Conservation (phyloP, 2,888 invertebrate genomes). For the Hypomecis punctinalis region DNA sequence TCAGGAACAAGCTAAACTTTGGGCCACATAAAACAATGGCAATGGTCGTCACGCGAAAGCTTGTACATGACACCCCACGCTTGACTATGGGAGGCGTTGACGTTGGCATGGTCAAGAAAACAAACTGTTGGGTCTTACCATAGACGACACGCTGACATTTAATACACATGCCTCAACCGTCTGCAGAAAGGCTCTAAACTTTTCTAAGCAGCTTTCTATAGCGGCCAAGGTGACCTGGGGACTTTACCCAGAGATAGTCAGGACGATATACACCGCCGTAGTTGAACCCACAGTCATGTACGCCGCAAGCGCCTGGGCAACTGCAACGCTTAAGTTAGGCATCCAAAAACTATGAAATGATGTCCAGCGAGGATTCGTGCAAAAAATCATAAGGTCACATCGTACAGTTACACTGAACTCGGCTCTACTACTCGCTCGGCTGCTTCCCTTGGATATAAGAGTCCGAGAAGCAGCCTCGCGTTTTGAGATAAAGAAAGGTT, state of each 20-base stretch:
- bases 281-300: no score
- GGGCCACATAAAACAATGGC: no score
- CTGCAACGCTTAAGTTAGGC: neutral
- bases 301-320: slow-evolving; percentile 10
- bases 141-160: slow-evolving; percentile 23
- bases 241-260: slow-evolving; percentile 9
- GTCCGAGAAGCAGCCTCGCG: no score
- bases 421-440: neutral
- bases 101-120: slow-evolving; percentile 9
- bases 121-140: slow-evolving; percentile 11
- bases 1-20: no score
- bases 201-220: slow-evolving; percentile 4
- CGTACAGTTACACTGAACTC: slow-evolving; percentile 1
- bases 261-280: slow-evolving; percentile 12
- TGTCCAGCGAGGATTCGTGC: neutral
- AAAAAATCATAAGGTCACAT: neutral
- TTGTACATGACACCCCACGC: slow-evolving; percentile 14
- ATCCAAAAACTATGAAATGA: neutral
- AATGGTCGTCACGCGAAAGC: no score
- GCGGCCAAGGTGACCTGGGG: slow-evolving; percentile 13
- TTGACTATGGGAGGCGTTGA: slow-evolving; percentile 13
- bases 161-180: slow-evolving; percentile 13
- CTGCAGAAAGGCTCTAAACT: slow-evolving; percentile 6
- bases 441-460: no score
- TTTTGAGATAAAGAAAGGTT: no score